phyloP scores from a whole-genome alignment of 2,888 invertebrate species.

The Plebejus anna region DNA sequence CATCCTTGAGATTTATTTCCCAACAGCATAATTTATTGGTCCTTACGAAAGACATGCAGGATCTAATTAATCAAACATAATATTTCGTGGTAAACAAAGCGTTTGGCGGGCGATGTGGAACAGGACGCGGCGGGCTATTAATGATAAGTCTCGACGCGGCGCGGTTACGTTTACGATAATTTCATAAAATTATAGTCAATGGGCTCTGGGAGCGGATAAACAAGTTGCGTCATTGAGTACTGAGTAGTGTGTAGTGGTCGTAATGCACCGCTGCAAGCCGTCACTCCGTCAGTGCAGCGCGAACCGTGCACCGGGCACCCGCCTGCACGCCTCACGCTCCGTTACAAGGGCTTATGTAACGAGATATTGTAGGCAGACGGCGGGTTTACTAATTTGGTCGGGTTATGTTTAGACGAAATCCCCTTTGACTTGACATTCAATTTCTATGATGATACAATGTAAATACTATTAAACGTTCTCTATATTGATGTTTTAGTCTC shows the following conservation, averaged over 20 bases:
- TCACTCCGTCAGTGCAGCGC: background rate
- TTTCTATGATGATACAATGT: too few relatives aligned
- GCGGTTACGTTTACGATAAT: constrained; percentile 59
- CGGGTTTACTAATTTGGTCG: too few relatives aligned
- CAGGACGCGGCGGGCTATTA: constrained; percentile 42
- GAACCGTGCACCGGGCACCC: background rate
- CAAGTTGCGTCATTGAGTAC: constrained; percentile 50
- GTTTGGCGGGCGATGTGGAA: constrained; percentile 35
- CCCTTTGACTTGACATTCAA: too few relatives aligned
- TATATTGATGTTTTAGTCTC: too few relatives aligned
- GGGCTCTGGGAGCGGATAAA: constrained; percentile 49
- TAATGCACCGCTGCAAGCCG: constrained; percentile 30
- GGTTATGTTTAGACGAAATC: too few relatives aligned
- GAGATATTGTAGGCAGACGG: background rate
- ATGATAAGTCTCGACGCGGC: constrained; percentile 45
- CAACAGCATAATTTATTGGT: background rate
- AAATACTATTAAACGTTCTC: too few relatives aligned
- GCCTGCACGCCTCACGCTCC: background rate
- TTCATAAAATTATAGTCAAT: constrained; percentile 59
- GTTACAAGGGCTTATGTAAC: background rate
- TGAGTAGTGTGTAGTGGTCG: constrained; percentile 2
- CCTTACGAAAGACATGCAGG: background rate
- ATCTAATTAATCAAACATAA: constrained; percentile 27
- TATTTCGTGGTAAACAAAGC: constrained; percentile 35
- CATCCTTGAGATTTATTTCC: background rate